Evolutionary conservation across 2,888 invertebrate species (phyloP).

Genomic region (Pristionchus japonicus): DNA sequence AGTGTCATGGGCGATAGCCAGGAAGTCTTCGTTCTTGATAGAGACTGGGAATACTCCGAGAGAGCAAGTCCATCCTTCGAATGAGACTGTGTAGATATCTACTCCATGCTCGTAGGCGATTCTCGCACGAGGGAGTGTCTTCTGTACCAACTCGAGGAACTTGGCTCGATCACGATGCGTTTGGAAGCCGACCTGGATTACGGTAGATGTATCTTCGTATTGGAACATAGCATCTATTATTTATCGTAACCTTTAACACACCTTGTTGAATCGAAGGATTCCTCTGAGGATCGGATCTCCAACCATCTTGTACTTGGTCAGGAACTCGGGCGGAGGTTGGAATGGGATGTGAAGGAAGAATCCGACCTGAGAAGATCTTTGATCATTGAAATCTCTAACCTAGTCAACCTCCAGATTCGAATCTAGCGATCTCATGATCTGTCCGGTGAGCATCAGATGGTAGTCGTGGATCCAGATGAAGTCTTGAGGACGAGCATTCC

Average conservation of each 20-base stretch:
- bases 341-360: slow-evolving; percentile 72
- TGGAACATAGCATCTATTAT: too few species aligned
- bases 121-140: slow-evolving; percentile 58
- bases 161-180: slow-evolving; percentile 67
- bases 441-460: slow-evolving; percentile 70
- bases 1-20: slow-evolving; percentile 59
- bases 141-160: slow-evolving; percentile 61
- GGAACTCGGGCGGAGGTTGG: slow-evolving; percentile 68
- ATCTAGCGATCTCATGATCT: slow-evolving; percentile 69
- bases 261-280: slow-evolving; percentile 67
- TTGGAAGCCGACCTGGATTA: slow-evolving; percentile 68
- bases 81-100: slow-evolving; percentile 63
- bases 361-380: slow-evolving; percentile 54
- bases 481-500: slow-evolving; percentile 69
- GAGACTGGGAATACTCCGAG: slow-evolving; percentile 72
- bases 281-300: slow-evolving; percentile 67
- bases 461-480: slow-evolving; percentile 73
- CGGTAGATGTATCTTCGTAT: too few species aligned
- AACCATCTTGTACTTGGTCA: slow-evolving; percentile 67
- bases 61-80: slow-evolving; percentile 67
- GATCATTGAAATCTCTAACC: neutral
- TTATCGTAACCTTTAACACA: neutral
- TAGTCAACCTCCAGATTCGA: slow-evolving; percentile 63
- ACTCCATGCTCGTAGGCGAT: slow-evolving; percentile 62
- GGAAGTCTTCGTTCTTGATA: slow-evolving; percentile 70